Percentiles rank a stretch among this genome's conserved stretches.
phyloP scores from a whole-genome alignment of 2,888 invertebrate genomes.

The Lissocephala sabroskyi region DNA sequence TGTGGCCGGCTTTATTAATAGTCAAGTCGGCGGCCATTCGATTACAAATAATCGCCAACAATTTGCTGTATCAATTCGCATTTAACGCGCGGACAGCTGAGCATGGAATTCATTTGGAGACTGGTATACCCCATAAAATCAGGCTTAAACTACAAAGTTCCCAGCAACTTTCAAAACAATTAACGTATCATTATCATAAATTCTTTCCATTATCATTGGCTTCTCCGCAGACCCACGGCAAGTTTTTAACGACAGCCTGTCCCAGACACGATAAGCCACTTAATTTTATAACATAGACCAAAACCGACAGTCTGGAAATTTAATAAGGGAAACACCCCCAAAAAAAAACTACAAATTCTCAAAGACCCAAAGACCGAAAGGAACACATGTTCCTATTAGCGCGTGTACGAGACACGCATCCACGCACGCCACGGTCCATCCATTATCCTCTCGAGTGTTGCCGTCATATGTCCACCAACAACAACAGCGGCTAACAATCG shows the following conservation, averaged over 20 bases:
- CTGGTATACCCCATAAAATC: no score
- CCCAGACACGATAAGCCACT: conserved; percentile 52
- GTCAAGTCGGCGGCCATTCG: conserved; percentile 29
- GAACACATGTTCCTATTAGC: conserved; percentile 66
- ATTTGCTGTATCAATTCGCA: conserved; percentile 53
- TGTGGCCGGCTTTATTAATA: conserved; percentile 28
- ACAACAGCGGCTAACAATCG: conserved; percentile 39
- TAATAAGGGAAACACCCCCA: conserved; percentile 11
- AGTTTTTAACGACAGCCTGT: conserved; percentile 15
- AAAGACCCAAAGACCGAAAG: not conserved
- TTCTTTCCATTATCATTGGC: no score
- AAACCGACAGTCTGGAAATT: conserved; percentile 13
- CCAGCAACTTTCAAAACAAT: no score
- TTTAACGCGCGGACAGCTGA: no score
- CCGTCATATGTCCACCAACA: conserved; percentile 14
- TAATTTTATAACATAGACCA: conserved; percentile 38
- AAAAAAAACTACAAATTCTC: not conserved
- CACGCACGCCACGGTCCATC: conserved; percentile 28
- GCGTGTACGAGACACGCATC: conserved; percentile 29
- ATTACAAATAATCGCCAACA: conserved; percentile 37
- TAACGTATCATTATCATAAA: no score
- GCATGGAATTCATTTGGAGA: no score
- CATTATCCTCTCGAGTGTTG: conserved; percentile 39
- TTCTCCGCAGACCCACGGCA: no score
- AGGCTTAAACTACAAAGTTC: no score